Evolutionary conservation across 1,140 invertebrate genomes (phyloP).

Genomic region (Pararge aegeria): DNA sequence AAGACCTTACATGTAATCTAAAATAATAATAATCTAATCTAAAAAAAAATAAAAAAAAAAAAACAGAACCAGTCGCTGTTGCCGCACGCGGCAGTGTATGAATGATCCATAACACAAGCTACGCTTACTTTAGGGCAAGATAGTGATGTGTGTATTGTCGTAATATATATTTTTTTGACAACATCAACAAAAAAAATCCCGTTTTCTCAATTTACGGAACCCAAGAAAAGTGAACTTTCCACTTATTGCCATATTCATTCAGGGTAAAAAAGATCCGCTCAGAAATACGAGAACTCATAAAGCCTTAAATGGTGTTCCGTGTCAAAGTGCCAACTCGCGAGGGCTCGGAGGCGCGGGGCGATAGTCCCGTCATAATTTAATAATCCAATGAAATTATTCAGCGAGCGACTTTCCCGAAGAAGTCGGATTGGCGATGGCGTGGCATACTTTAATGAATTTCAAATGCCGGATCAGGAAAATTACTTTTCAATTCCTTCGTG

Average conservation of each 20-base stretch:
- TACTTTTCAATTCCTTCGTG: not conserved
- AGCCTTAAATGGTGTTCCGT: slow-evolving; percentile 6
- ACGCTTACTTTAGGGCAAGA: too few relatives aligned
- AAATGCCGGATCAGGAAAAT: slow-evolving; percentile 7
- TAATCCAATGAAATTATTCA: slow-evolving; percentile 7
- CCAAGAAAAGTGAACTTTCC: slow-evolving; percentile 7
- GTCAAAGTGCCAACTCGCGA: slow-evolving; percentile 6
- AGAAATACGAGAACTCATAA: slow-evolving; percentile 5
- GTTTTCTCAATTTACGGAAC: not conserved
- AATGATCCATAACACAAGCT: too few relatives aligned
- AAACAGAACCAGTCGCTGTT: too few relatives aligned
- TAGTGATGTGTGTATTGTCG: too few relatives aligned
- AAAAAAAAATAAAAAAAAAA: too few relatives aligned
- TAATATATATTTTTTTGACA: too few relatives aligned
- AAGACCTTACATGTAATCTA: too few relatives aligned
- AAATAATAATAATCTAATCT: too few relatives aligned
- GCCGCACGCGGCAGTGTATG: too few relatives aligned
- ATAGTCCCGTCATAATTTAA: not conserved
- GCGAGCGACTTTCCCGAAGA: not conserved
- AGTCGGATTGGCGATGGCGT: not conserved
- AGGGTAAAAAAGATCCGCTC: slow-evolving; percentile 6
- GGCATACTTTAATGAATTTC: slow-evolving; percentile 3
- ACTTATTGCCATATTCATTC: slow-evolving; percentile 10
- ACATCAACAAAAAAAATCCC: too few relatives aligned
- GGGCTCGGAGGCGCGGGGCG: not conserved